Evolutionary conservation across 2,113 vertebrate genomes (phyloP), one percentile per base, ranked within the genome.

Genomic region (Vidua chalybeata): DNA sequence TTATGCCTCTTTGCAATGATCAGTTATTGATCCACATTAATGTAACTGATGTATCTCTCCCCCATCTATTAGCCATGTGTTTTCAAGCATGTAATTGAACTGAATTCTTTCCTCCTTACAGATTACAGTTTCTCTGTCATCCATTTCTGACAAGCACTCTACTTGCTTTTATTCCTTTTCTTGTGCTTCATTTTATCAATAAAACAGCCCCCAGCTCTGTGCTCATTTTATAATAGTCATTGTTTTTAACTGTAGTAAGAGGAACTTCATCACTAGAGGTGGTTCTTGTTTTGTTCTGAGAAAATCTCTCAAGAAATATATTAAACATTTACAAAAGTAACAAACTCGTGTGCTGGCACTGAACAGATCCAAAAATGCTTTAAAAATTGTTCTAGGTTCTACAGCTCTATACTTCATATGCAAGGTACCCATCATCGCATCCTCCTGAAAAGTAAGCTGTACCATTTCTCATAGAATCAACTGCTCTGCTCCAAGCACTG

Each of bases 21-120:
- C 90, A 77, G 10, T 92, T 95, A 95, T 86, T 90, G 89, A 97
- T 93, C 61, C 7, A 2, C 54, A 52, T 81, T 93, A 90, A 86
- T 62, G 41, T 86, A 96, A 84, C 64, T 76, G 64, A 88, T 93
- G 35, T 75, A 90, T 64, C 72, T 94, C 59, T 93, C 30, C 3
- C 21, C 11, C 39, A 87, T 83, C 91, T 96, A 95, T 86, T 95
- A 96, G 41, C 56, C 21, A 48, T 49, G 55, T 86, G 55, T 87
- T 94, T 92, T 87, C 90, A 90, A 93, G 87, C 63, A 80, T n/a
- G 46, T 52, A 87, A 93, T 96, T 92, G 87, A 94, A 89, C 58
- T 66, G 33, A 90, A 90, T 86, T 67, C 22, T 75, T 94, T 89
- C 56, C 41, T 94, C 39, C 37, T 75, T 37, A 18, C 24, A 61